Evolutionary conservation across 2,888 invertebrate species (phyloP).

Genomic region (Lasioglossum malachurum): DNA sequence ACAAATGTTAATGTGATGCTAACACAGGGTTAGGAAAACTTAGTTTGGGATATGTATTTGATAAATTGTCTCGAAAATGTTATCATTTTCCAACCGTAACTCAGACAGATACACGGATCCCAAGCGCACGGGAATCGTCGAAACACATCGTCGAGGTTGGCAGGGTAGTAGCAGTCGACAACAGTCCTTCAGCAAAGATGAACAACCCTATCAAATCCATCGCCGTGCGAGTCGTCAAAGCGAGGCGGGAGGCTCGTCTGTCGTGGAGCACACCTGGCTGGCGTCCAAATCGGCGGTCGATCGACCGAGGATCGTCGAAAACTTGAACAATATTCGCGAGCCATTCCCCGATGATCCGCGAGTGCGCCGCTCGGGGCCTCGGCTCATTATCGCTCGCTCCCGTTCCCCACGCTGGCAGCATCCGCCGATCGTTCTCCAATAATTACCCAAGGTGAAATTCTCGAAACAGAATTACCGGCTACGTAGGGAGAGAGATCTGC

Average conservation of each 20-base stretch:
- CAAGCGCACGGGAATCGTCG: not conserved
- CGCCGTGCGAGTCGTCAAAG: not conserved
- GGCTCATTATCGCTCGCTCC: slow-evolving; percentile 24
- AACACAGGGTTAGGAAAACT: too few species aligned
- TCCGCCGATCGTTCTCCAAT: slow-evolving; percentile 23
- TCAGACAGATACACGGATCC: not conserved
- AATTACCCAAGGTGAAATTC: slow-evolving; percentile 30
- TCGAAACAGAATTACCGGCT: slow-evolving; percentile 36
- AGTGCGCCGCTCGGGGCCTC: not conserved
- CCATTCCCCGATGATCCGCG: slow-evolving; percentile 8
- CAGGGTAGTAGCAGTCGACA: not conserved
- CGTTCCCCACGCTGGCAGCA: not conserved
- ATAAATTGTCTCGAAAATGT: not conserved
- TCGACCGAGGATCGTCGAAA: slow-evolving; percentile 2
- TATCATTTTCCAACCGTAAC: not conserved
- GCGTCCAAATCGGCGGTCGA: not conserved
- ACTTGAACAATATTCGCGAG: slow-evolving; percentile 6
- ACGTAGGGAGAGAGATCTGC: not conserved
- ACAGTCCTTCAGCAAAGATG: not conserved
- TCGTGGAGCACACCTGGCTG: slow-evolving; percentile 39
- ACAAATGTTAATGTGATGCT: too few species aligned
- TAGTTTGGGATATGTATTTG: too few species aligned
- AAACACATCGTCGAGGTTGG: not conserved
- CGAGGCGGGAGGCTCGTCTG: not conserved
- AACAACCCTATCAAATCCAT: not conserved